Conservation (phyloP, 2,888 invertebrate genomes). For the Loripinus fragilis region DNA sequence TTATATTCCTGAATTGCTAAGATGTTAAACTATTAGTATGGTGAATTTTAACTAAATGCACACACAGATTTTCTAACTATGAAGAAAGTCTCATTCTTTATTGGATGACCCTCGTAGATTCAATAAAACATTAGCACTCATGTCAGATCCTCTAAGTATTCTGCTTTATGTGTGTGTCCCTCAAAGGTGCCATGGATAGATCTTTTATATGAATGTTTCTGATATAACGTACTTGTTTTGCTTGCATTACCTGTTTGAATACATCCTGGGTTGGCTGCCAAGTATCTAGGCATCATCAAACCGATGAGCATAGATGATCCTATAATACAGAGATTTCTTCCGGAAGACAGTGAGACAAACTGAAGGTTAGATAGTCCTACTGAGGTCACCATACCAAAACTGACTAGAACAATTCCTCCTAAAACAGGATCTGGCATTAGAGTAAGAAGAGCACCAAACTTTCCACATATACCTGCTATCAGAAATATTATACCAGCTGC, state of each 20-base stretch:
- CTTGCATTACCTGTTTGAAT: conserved; percentile 79
- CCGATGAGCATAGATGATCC: conserved; percentile 95
- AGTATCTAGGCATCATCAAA: conserved; percentile 84
- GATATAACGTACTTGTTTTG: too few species aligned
- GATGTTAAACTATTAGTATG: too few species aligned
- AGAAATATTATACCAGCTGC: conserved; percentile 83
- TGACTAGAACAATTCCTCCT: conserved; percentile 81
- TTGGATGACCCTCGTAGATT: too few species aligned
- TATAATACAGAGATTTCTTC: conserved; percentile 92
- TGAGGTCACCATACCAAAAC: conserved; percentile 81
- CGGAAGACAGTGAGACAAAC: conserved; percentile 90
- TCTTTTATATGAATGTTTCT: too few species aligned
- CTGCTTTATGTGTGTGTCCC: too few species aligned
- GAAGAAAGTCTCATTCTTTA: too few species aligned
- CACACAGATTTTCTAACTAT: too few species aligned
- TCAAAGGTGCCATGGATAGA: too few species aligned
- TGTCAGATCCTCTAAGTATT: too few species aligned
- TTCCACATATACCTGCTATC: conserved; percentile 83
- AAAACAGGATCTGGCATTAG: conserved; percentile 85
- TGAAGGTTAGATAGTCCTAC: conserved; percentile 78
- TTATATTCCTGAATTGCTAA: too few species aligned
- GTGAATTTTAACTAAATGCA: too few species aligned
- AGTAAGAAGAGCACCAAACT: conserved; percentile 84
- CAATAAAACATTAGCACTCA: too few species aligned
- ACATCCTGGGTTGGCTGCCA: conserved; percentile 64